A percentile compares a stretch with the other conserved stretches of the same genome.
These are phyloP conservation scores for Eupeodes luniger DNA, from an alignment of 2,888 invertebrate species.

Conservation along the genomic window DNA sequence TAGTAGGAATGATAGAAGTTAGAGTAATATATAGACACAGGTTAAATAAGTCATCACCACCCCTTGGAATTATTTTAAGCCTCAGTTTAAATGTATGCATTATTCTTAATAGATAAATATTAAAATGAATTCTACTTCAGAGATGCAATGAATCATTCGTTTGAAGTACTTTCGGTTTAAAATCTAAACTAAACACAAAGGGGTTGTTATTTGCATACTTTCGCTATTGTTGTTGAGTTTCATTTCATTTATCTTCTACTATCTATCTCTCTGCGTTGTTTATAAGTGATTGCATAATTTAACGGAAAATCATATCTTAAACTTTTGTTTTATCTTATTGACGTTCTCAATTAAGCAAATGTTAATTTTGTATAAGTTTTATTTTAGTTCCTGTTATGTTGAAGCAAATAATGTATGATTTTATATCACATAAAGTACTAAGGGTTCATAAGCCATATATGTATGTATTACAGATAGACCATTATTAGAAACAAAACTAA, in stretches of 20 bases:
- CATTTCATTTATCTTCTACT: not conserved
- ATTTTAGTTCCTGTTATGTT: not conserved
- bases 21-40: not conserved
- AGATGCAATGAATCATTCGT: not conserved
- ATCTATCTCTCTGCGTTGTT: not conserved
- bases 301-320: not conserved
- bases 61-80: not conserved
- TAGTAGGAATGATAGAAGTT: not conserved
- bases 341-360: not conserved
- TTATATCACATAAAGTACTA: too few relatives aligned
- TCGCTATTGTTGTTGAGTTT: conserved; percentile 6
- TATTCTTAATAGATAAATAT: conserved; percentile 8
- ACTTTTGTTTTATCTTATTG: not conserved
- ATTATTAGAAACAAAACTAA: too few relatives aligned
- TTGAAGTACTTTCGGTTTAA: conserved; percentile 17
- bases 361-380: not conserved
- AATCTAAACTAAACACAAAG: not conserved
- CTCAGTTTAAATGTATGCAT: not conserved
- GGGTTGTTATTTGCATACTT: conserved; percentile 15
- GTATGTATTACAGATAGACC: too few relatives aligned
- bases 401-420: not conserved
- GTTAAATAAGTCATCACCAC: not conserved
- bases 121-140: not conserved
- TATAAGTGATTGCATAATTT: conserved; percentile 5
- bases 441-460: too few relatives aligned